Evolutionary conservation across 2,113 vertebrate species (phyloP).

Genomic region (Peromyscus leucopus): DNA sequence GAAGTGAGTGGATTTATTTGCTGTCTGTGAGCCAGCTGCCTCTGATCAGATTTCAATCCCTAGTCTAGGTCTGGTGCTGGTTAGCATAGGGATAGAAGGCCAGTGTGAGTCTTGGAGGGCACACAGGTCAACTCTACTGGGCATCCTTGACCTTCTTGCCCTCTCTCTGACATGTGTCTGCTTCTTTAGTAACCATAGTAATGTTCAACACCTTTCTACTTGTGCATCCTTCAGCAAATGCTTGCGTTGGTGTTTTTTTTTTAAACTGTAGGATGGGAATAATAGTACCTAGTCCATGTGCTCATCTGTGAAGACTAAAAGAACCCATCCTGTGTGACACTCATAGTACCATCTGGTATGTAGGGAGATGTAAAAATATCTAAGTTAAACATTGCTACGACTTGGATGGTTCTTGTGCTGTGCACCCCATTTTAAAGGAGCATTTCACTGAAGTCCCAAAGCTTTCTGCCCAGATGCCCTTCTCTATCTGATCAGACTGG

Average conservation of each 20-base stretch:
- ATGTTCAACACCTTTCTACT: background rate
- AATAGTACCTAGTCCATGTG: background rate
- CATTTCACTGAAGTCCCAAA: background rate
- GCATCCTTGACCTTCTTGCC: background rate
- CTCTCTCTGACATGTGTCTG: background rate
- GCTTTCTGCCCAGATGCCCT: background rate
- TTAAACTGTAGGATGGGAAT: background rate
- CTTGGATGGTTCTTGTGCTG: background rate
- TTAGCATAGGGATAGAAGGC: background rate
- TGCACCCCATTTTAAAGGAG: background rate
- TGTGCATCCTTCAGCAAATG: background rate
- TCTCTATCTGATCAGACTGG: background rate
- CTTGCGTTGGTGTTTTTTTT: background rate
- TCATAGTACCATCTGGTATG: background rate
- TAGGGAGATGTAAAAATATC: background rate
- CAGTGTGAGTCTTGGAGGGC: too few relatives aligned
- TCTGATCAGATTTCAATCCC: constrained; percentile 57
- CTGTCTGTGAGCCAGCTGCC: constrained; percentile 19
- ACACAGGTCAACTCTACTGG: background rate
- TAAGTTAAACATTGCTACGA: background rate
- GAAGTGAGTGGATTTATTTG: constrained; percentile 54
- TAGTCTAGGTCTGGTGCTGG: background rate
- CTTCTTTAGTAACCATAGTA: background rate
- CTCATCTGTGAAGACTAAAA: background rate
- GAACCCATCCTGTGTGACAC: background rate